phyloP scores from a whole-genome alignment of 92 coral and sea anemone species.

The Epizoanthus ramosus region DNA sequence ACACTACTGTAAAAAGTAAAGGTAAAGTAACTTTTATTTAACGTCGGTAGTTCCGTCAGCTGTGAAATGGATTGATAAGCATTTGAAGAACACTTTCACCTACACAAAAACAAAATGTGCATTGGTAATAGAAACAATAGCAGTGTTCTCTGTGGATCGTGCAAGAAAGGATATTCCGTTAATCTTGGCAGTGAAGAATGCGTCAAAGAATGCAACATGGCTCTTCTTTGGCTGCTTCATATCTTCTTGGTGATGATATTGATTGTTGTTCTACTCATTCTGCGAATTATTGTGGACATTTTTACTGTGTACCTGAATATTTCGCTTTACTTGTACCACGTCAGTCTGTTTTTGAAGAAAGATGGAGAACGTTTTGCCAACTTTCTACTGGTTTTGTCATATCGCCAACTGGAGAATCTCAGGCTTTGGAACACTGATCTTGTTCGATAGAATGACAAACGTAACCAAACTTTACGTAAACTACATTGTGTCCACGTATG shows the following conservation, averaged over 20 bases:
- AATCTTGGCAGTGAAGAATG: slow-evolving; percentile 74
- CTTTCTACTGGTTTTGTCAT: slow-evolving; percentile 68
- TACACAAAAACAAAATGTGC: slow-evolving; percentile 58
- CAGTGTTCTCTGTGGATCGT: slow-evolving; percentile 79
- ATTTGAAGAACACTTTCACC: slow-evolving; percentile 27
- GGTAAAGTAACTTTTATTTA: too few species aligned
- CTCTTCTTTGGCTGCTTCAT: slow-evolving; percentile 67
- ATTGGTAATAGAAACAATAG: slow-evolving; percentile 49
- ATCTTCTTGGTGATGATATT: slow-evolving; percentile 52
- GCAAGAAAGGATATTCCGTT: slow-evolving; percentile 61
- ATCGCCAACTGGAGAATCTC: slow-evolving; percentile 65
- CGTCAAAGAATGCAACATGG: slow-evolving; percentile 42
- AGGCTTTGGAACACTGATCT: slow-evolving; percentile 59
- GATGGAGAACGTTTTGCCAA: slow-evolving; percentile 65
- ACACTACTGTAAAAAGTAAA: slow-evolving; percentile 60
- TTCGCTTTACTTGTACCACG: slow-evolving; percentile 89
- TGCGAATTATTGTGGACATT: slow-evolving; percentile 78
- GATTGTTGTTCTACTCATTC: slow-evolving; percentile 62
- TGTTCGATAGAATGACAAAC: slow-evolving; percentile 69
- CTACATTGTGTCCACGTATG: slow-evolving; percentile 73
- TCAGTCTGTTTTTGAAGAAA: slow-evolving; percentile 62
- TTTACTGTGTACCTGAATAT: slow-evolving; percentile 82
- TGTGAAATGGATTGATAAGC: background rate
- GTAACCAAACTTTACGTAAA: slow-evolving; percentile 74
- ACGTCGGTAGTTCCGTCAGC: too few species aligned